Conservation (phyloP, 2,888 invertebrate genomes). For the Phytoseiulus persimilis region DNA sequence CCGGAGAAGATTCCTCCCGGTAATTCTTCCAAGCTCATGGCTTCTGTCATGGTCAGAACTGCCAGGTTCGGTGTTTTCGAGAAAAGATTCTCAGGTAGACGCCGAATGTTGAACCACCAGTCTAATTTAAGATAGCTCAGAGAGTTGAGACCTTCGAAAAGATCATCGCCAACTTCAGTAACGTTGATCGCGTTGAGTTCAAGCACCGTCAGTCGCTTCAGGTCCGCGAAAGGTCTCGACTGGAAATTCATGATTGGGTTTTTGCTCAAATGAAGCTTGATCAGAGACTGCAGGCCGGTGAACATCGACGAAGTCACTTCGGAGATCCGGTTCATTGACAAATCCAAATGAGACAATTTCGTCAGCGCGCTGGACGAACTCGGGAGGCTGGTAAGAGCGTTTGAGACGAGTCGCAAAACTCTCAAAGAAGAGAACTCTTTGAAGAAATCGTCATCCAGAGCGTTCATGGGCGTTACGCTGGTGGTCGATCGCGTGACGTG, state of each 20-base stretch:
- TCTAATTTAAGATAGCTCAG: slow-evolving; percentile 41
- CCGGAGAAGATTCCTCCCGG: slow-evolving; percentile 41
- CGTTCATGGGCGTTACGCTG: background rate
- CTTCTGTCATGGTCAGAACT: slow-evolving; percentile 39
- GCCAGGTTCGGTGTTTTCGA: slow-evolving; percentile 40
- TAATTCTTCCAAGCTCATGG: slow-evolving; percentile 40
- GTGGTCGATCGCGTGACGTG: slow-evolving; percentile 12
- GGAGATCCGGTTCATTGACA: slow-evolving; percentile 17
- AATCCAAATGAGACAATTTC: slow-evolving; percentile 16
- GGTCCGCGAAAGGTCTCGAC: background rate
- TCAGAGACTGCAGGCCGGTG: background rate
- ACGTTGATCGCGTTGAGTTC: slow-evolving; percentile 51
- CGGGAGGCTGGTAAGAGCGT: background rate
- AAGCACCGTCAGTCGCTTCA: slow-evolving; percentile 6
- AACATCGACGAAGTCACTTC: slow-evolving; percentile 26
- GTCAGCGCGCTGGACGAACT: background rate
- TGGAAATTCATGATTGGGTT: slow-evolving; percentile 17
- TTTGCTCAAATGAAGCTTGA: background rate
- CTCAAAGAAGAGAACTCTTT: background rate
- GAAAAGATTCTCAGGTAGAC: slow-evolving; percentile 39
- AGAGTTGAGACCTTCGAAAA: slow-evolving; percentile 41
- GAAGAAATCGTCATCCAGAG: slow-evolving; percentile 10
- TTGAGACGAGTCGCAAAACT: slow-evolving; percentile 5
- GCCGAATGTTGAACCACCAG: slow-evolving; percentile 18
- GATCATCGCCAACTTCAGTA: slow-evolving; percentile 41